Evolutionary conservation across 2,888 invertebrate genomes (phyloP).

Genomic region (Rotaria socialis): DNA sequence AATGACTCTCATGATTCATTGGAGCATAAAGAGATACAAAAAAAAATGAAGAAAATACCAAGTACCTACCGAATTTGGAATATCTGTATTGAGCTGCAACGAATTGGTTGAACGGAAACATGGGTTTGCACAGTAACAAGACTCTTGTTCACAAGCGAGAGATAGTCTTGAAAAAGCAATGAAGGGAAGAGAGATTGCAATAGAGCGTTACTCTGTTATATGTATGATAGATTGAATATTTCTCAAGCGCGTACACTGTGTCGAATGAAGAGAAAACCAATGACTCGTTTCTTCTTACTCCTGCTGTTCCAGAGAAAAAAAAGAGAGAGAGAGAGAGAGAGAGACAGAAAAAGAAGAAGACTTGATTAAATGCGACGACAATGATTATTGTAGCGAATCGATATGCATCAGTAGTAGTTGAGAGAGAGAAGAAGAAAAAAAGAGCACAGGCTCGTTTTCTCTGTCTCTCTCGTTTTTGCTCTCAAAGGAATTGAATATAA

Average conservation of each 20-base stretch:
- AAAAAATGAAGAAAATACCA: not conserved
- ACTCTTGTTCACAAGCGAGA: not conserved
- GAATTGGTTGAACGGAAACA: constrained; percentile 46
- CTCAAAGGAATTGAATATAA: not conserved
- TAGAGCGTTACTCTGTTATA: constrained; percentile 6
- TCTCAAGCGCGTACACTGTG: not conserved
- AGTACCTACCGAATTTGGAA: constrained; percentile 43
- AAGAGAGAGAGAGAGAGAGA: not conserved
- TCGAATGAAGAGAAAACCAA: constrained; percentile 10
- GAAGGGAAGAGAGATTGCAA: constrained; percentile 4
- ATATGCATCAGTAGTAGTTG: not conserved
- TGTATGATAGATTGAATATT: constrained; percentile 21
- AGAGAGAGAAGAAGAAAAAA: not conserved
- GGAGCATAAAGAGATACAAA: not conserved
- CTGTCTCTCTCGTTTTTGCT: not conserved
- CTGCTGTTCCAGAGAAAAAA: not conserved
- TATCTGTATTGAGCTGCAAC: constrained; percentile 47
- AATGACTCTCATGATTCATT: not conserved
- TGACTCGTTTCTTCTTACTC: not conserved
- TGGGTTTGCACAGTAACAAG: constrained; percentile 19
- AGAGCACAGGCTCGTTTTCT: not conserved
- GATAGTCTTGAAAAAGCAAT: not conserved
- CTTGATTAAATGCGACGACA: constrained; percentile 30
- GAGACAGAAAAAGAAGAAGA: not conserved
- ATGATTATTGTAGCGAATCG: constrained; percentile 27